Evolutionary conservation across 2,888 invertebrate species (phyloP).

Genomic region (Saturnia pavonia): DNA sequence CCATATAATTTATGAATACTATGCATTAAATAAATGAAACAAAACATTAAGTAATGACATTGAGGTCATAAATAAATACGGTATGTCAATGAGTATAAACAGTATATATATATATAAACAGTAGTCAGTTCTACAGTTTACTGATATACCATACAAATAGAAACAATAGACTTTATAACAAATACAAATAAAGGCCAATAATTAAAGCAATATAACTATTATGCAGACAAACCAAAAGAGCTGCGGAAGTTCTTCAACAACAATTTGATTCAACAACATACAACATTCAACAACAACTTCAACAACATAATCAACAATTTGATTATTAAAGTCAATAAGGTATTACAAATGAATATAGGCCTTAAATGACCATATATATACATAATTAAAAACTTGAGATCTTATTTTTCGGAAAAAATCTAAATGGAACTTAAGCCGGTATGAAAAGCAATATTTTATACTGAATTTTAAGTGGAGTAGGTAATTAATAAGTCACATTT

Average conservation of each 20-base stretch:
- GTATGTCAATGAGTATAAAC: background rate
- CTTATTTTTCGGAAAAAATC: background rate
- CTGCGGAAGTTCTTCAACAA: background rate
- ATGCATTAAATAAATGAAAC: slow-evolving; percentile 8
- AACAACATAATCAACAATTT: no score
- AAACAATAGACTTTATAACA: background rate
- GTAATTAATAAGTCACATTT: background rate
- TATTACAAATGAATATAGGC: background rate
- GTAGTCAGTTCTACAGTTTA: background rate
- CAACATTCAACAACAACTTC: no score
- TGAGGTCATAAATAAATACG: slow-evolving; percentile 3
- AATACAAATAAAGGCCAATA: background rate
- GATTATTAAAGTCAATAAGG: background rate
- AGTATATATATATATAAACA: background rate
- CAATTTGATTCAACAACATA: no score
- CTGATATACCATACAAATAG: background rate
- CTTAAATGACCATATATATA: background rate
- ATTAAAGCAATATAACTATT: background rate
- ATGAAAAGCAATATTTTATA: no score
- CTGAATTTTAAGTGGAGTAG: no score
- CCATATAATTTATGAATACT: slow-evolving; percentile 2
- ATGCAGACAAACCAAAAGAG: background rate
- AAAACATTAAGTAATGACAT: background rate
- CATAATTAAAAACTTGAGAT: no score
- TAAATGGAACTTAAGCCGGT: background rate